A percentile compares a stretch with the other conserved stretches of the same genome.
Evolutionary conservation across 2,797 vertebrate species (phyloP).

Genomic region (Phylloscopus collybita): DNA sequence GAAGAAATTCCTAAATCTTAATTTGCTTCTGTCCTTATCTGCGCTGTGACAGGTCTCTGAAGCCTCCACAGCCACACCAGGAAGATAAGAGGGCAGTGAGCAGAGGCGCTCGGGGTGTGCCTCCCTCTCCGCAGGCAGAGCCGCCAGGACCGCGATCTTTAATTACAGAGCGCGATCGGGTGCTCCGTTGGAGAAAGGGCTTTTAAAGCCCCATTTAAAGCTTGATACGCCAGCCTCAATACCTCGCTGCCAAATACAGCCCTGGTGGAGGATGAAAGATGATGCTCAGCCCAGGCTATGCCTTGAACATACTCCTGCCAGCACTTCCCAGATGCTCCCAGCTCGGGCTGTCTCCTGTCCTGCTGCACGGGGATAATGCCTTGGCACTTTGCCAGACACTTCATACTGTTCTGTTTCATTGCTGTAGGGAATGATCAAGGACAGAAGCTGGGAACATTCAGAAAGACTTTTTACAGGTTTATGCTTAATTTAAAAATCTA

Average conservation of each 20-base stretch:
- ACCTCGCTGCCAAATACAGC: neutral
- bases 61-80: neutral
- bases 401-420: neutral
- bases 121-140: neutral
- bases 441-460: neutral
- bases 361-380: neutral
- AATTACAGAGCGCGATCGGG: neutral
- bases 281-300: neutral
- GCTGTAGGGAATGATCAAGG: neutral
- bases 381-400: neutral
- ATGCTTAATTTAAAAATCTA: constrained; percentile 38
- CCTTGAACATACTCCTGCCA: neutral
- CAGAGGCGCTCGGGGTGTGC: neutral
- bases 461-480: neutral
- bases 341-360: rapidly evolving
- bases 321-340: neutral
- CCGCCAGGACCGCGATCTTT: neutral
- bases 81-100: constrained; percentile 17
- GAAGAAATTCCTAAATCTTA: constrained; percentile 67
- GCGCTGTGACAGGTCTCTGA: neutral
- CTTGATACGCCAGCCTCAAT: rapidly evolving
- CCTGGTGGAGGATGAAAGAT: neutral
- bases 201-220: neutral
- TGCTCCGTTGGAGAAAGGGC: neutral
- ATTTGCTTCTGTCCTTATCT: constrained; percentile 68